These are phyloP conservation scores for Eriosoma lanigerum DNA, from an alignment of 1,140 invertebrate genomes.

Conservation along the genomic window DNA sequence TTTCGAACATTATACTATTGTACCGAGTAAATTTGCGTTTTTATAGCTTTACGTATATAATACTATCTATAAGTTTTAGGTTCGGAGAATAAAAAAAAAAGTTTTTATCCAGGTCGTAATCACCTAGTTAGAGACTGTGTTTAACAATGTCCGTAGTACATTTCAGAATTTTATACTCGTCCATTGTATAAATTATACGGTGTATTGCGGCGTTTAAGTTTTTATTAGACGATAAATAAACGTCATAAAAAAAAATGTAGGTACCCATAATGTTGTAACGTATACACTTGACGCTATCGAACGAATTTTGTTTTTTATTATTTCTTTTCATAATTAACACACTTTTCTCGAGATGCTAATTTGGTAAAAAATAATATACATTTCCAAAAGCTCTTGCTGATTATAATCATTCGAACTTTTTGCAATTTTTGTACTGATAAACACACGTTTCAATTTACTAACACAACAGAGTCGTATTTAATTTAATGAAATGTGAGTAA, in stretches of 20 bases:
- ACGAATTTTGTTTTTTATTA: not conserved
- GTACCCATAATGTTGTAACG: not conserved
- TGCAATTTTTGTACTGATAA: too few relatives aligned
- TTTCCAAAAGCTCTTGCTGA: too few relatives aligned
- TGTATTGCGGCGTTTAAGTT: slow-evolving; percentile 24
- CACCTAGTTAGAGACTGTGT: slow-evolving; percentile 26
- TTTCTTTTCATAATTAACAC: not conserved
- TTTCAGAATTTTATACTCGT: slow-evolving; percentile 28
- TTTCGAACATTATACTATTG: slow-evolving; percentile 1
- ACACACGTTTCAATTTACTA: too few relatives aligned
- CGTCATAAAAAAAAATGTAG: slow-evolving; percentile 13
- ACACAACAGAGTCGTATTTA: too few relatives aligned
- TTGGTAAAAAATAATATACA: too few relatives aligned
- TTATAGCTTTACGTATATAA: not conserved
- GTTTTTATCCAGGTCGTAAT: slow-evolving; percentile 27
- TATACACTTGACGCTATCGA: not conserved
- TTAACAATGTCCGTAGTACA: slow-evolving; percentile 19
- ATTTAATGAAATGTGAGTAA: too few relatives aligned
- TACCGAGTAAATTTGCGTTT: slow-evolving; percentile 4
- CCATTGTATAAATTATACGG: slow-evolving; percentile 12
- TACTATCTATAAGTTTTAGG: slow-evolving; percentile 9
- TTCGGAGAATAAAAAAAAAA: slow-evolving; percentile 6
- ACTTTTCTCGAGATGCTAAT: too few relatives aligned
- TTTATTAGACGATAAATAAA: slow-evolving; percentile 28
- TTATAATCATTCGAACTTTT: too few relatives aligned